phyloP scores from a whole-genome alignment of 2,113 vertebrate species.

The Turdus rufiventris region DNA sequence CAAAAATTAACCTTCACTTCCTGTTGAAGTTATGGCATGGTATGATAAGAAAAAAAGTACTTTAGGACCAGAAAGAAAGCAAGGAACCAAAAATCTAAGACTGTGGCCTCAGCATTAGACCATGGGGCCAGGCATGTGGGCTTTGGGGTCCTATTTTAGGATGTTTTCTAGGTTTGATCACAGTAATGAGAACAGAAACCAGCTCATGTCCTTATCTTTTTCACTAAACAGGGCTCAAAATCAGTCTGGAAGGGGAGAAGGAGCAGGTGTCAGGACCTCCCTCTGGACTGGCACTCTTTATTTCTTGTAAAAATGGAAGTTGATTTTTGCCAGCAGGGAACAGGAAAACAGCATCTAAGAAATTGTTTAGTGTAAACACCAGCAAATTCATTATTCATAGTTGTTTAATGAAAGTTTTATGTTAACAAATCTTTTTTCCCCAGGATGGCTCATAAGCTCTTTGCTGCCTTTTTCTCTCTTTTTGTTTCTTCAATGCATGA shows the following conservation, averaged over 20 bases:
- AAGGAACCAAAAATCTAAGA: neutral
- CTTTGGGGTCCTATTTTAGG: neutral
- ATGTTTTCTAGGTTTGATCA: neutral
- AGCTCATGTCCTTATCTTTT: neutral
- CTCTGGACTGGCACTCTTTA: neutral
- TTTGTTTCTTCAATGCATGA: neutral
- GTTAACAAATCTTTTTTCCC: slow-evolving; percentile 9
- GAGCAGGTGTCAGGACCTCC: neutral
- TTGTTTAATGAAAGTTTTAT: slow-evolving; percentile 46
- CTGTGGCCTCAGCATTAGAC: neutral
- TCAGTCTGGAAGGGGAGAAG: neutral
- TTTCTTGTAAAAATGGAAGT: neutral
- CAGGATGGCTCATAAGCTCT: neutral
- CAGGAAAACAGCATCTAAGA: neutral
- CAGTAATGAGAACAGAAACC: neutral
- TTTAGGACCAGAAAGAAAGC: neutral
- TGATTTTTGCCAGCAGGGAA: neutral
- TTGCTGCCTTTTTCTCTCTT: neutral
- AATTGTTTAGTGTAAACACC: slow-evolving; percentile 9
- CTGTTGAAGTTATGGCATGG: fast-evolving
- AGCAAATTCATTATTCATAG: slow-evolving; percentile 35
- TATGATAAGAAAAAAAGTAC: neutral
- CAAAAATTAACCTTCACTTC: neutral
- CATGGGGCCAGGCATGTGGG: neutral
- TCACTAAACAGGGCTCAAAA: neutral